A percentile compares a stretch with the other conserved stretches of the same genome.
Conservation (phyloP, 2,888 invertebrate species). For the Craniophora ligustri region DNA sequence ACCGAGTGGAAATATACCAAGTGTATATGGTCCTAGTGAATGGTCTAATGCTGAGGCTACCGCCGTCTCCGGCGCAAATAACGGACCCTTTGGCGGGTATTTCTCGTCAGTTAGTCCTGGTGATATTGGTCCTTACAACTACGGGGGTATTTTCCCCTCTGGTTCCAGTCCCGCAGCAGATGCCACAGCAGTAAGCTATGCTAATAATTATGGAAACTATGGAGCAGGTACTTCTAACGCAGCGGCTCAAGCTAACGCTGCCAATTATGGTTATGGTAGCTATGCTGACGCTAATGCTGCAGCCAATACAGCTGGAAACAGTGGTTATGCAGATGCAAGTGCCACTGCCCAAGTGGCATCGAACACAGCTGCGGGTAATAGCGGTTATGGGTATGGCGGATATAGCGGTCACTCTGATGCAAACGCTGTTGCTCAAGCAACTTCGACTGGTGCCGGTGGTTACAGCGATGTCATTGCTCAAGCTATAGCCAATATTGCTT, state of each 20-base stretch:
- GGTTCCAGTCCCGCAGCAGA: slow-evolving; percentile 38
- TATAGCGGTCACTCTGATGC: slow-evolving; percentile 30
- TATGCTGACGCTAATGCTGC: slow-evolving; percentile 20
- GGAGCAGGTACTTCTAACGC: slow-evolving; percentile 12
- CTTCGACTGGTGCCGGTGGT: slow-evolving; percentile 1
- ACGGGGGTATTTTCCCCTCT: slow-evolving; percentile 12
- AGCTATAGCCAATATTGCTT: neutral
- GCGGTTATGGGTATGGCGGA: neutral
- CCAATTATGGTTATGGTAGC: slow-evolving; percentile 30
- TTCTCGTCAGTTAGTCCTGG: neutral
- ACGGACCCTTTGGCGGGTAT: slow-evolving; percentile 3
- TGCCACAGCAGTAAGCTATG: slow-evolving; percentile 16
- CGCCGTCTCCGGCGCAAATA: slow-evolving; percentile 9
- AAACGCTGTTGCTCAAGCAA: slow-evolving; percentile 8
- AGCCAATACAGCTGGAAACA: slow-evolving; percentile 3
- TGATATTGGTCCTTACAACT: slow-evolving; percentile 23
- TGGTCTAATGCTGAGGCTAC: slow-evolving; percentile 26
- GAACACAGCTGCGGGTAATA: no score
- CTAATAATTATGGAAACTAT: slow-evolving; percentile 13
- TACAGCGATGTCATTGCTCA: slow-evolving; percentile 22
- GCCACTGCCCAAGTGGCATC: slow-evolving; percentile 19
- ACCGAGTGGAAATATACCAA: neutral
- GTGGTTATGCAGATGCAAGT: slow-evolving; percentile 9
- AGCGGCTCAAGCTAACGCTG: slow-evolving; percentile 8
- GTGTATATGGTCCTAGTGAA: neutral